Base-by-base conservation (phyloP, 53 echinoderm and acorn worm species). In the Apostichopus leukothele region DNA sequence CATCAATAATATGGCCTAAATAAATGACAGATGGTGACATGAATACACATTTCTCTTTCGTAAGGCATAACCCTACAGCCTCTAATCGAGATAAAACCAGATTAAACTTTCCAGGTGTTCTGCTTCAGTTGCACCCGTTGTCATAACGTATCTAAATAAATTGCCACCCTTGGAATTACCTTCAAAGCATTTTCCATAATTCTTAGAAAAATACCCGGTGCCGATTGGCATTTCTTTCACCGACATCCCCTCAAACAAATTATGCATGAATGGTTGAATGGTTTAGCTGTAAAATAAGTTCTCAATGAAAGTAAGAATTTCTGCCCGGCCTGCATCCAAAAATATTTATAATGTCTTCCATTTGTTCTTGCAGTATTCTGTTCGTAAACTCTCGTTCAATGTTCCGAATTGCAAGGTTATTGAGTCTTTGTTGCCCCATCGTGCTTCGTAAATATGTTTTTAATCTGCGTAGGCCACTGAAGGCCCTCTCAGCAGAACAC, bases 1-100 rank as follows among this genome's bases (percentile, higher is more conserved):
- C 88, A 57, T 91, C 91, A 52, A 91, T 91, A 10, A 16, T 61
- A 66, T 89, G 89, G 10, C 89, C 92, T 54, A 91, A 60, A 75
- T 91, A 88, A 21, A 25, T 60, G 25, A 18, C 75, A 23, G n/a
- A 9, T 12, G 75, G 4, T 75, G 10, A 20, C 75, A 75, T 75
- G 18, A 75, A 75, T 9, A 18, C 27, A 18, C 75, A 75, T 75
- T 75, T 75, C 75, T 75, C 21, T 18, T 75, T 75, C 76, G 2
- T 75, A 22, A 75, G 76, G 12, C 19, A 10, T n/a, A 75, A 75
- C 10, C 76, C 76, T 14, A 23, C 76, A 9, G 76, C 10, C 39
- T 75, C 76, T 75, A 75, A 20, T 4, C 39, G 26, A 14, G 8
- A 16, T 75, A 75, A n/a, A 4, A 75, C 76, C 12, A 16, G 9